These are phyloP conservation scores for Drosophila pallidifrons DNA, from an alignment of 1,140 invertebrate genomes.

Conservation along the genomic window DNA sequence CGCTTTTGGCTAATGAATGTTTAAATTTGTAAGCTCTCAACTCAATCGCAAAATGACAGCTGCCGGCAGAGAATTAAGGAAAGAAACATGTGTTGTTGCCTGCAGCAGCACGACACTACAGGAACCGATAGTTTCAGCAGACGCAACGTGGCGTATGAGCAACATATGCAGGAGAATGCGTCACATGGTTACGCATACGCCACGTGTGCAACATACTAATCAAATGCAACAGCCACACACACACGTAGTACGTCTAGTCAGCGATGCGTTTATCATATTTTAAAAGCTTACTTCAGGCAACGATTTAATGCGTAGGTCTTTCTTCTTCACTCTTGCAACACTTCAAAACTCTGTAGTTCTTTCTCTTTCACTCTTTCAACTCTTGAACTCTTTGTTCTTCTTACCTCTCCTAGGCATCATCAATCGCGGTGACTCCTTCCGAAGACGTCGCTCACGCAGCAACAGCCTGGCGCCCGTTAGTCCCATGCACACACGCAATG, in stretches of 20 bases:
- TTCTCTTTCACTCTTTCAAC: no score
- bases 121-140: slow-evolving; percentile 54
- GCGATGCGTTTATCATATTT: slow-evolving; percentile 26
- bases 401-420: slow-evolving; percentile 89
- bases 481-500: slow-evolving; percentile 75
- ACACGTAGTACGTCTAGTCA: not conserved
- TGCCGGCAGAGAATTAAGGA: no score
- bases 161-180: slow-evolving; percentile 25
- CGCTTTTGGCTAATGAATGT: slow-evolving; percentile 35
- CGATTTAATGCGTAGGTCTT: no score
- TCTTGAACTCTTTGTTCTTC: no score
- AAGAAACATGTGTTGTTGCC: not conserved
- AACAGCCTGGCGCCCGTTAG: slow-evolving; percentile 89
- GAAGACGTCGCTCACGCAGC: slow-evolving; percentile 91
- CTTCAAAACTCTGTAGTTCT: no score
- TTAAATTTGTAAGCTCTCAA: slow-evolving; percentile 16
- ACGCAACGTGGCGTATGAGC: slow-evolving; percentile 50
- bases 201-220: slow-evolving; percentile 6
- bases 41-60: slow-evolving; percentile 14
- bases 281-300: slow-evolving; percentile 30
- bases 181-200: slow-evolving; percentile 55
- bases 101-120: slow-evolving; percentile 14
- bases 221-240: not conserved
- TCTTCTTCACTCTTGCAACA: no score
- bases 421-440: slow-evolving; percentile 95